A percentile compares a stretch with the other conserved stretches of the same genome.
Conservation (phyloP, 2,888 invertebrate genomes). For the Nomada ferruginata region DNA sequence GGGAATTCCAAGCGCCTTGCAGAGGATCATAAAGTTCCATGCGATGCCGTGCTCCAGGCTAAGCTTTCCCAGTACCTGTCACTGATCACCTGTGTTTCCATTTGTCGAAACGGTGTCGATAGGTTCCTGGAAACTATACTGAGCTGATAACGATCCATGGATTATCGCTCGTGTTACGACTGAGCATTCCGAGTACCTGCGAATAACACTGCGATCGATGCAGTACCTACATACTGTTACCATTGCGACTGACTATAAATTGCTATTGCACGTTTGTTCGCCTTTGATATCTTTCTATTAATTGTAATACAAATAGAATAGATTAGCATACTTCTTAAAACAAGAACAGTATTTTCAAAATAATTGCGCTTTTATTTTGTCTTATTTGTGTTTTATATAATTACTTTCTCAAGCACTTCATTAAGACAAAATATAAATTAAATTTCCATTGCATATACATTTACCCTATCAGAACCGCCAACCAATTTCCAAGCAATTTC, state of each 20-base stretch:
- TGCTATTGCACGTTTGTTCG: neutral
- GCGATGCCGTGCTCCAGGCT: slow-evolving; percentile 8
- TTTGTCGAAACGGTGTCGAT: slow-evolving; percentile 49
- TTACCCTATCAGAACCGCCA: neutral
- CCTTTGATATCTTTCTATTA: neutral
- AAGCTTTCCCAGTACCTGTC: slow-evolving; percentile 22
- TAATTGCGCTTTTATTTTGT: too few relatives aligned
- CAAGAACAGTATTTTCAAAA: too few relatives aligned
- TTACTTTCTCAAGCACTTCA: too few relatives aligned
- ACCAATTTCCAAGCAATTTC: neutral
- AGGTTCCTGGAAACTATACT: slow-evolving; percentile 54
- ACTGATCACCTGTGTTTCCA: slow-evolving; percentile 50
- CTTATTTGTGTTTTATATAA: too few relatives aligned
- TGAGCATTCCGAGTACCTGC: slow-evolving; percentile 34
- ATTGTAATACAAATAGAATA: too few relatives aligned
- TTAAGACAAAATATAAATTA: too few relatives aligned
- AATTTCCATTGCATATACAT: too few relatives aligned
- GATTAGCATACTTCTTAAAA: too few relatives aligned
- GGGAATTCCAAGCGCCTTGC: neutral
- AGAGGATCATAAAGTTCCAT: neutral
- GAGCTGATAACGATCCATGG: slow-evolving; percentile 55
- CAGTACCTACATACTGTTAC: slow-evolving; percentile 3
- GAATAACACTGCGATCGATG: slow-evolving; percentile 42
- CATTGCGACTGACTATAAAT: neutral
- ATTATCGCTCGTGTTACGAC: slow-evolving; percentile 53